Evolutionary conservation across 2,113 vertebrate genomes (phyloP).

Genomic region (Pterocles burchelli): DNA sequence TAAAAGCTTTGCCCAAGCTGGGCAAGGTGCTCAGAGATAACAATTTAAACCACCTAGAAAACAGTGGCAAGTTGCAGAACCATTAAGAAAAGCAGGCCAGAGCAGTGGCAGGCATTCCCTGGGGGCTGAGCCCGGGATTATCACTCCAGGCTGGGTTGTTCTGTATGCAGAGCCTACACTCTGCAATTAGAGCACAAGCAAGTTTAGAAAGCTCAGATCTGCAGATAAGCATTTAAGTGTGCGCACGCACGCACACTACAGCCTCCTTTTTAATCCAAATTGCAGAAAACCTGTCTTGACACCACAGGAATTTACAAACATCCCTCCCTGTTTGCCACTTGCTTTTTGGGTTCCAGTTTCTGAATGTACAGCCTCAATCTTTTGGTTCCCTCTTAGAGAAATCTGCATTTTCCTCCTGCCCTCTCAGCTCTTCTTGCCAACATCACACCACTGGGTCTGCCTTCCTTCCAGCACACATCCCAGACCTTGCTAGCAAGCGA

Average conservation of each 20-base stretch:
- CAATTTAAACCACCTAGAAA: constrained; percentile 17
- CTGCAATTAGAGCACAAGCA: constrained; percentile 54
- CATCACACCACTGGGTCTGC: not conserved
- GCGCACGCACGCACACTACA: not conserved
- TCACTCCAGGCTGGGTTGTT: constrained; percentile 30
- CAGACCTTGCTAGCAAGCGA: not conserved
- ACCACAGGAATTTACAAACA: not conserved
- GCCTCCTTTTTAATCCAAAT: not conserved
- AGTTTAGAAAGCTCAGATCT: constrained; percentile 41
- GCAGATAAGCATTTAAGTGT: constrained; percentile 35
- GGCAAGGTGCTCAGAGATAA: not conserved
- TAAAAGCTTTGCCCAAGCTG: not conserved
- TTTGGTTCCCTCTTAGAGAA: not conserved
- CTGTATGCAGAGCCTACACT: constrained; percentile 6
- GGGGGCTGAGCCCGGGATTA: constrained; percentile 25
- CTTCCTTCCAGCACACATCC: not conserved
- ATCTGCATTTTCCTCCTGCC: not conserved
- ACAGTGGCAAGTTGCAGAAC: constrained; percentile 29
- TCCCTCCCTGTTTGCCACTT: not conserved
- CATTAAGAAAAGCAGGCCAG: constrained; percentile 51
- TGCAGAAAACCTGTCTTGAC: not conserved
- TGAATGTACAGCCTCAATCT: not conserved
- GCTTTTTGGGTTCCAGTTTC: not conserved
- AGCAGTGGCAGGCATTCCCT: constrained; percentile 36
- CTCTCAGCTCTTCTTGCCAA: not conserved